phyloP scores from a whole-genome alignment of 92 coral and sea anemone species.

The Heteractis magnifica region DNA sequence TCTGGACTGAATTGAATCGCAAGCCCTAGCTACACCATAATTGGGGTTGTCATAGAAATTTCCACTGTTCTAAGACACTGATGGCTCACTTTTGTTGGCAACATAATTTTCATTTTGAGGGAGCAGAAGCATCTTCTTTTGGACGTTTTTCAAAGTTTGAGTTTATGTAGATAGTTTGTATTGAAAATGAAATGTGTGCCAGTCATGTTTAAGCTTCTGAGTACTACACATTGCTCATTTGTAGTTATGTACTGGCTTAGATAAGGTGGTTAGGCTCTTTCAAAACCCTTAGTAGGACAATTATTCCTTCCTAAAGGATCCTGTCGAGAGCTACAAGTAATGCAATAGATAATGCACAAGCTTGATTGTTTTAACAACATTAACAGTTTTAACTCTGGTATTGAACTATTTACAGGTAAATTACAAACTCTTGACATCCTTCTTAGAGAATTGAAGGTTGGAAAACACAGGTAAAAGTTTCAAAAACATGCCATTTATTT shows the following conservation, averaged over 20 bases:
- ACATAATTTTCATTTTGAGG: too few relatives aligned
- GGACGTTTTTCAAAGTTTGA: too few relatives aligned
- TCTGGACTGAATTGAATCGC: too few relatives aligned
- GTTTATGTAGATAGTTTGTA: too few relatives aligned
- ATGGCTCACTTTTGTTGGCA: too few relatives aligned
- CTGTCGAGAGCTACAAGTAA: slow-evolving; percentile 46
- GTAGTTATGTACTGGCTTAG: slow-evolving; percentile 18
- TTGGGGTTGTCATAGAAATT: too few relatives aligned
- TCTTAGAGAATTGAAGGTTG: slow-evolving; percentile 78
- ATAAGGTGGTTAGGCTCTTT: slow-evolving; percentile 30
- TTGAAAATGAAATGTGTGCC: neutral
- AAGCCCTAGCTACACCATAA: too few relatives aligned
- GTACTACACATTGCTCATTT: neutral
- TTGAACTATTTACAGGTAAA: slow-evolving; percentile 61
- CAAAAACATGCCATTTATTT: neutral
- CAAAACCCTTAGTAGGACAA: slow-evolving; percentile 18
- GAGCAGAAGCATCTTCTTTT: too few relatives aligned
- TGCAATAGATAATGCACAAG: neutral
- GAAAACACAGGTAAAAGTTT: slow-evolving; percentile 85
- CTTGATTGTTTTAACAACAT: neutral
- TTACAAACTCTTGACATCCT: slow-evolving; percentile 91
- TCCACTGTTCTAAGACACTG: too few relatives aligned
- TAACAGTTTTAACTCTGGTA: neutral
- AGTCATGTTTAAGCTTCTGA: slow-evolving; percentile 2
- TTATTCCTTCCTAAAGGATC: slow-evolving; percentile 39